Evolutionary conservation across 64 coral and sea anemone genomes (phyloP), one percentile per base, ranked within the genome.

Genomic region (Montipora capricornis): DNA sequence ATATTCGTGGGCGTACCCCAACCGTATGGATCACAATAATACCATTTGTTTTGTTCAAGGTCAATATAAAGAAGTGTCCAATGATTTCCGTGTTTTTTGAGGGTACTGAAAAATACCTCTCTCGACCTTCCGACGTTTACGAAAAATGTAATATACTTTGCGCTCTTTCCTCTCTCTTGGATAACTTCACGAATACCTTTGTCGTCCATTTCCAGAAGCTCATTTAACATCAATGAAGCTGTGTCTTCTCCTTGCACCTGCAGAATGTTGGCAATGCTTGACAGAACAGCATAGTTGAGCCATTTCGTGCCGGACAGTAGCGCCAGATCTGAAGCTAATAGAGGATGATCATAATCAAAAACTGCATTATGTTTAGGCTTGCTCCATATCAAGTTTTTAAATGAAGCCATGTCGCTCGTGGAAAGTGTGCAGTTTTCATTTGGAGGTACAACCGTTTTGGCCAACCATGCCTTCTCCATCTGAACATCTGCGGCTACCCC

Each of bases 41-140:
- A 95, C 93, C 80, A 95, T 58, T 62, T 78, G 78, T 95, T 95
- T 83, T 16, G 7, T 78, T 64, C 77, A 58, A 95, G 29, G 49
- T 90, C 93, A 50, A 90, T 83, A 22, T 89, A 95, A 19, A 95
- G 77, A 62, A 89, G 37, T 74, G 26, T 89, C 93, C 93, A 90
- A 80, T 95, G 93, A 84, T 68, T 49, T 22, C 93, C 93, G 58
- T 49, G 80, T 84, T 74, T 74, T 10, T 53, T 26, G 14, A 53
- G 90, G 10, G 5, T 84, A 44, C 61, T 52, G 50, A 92, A 49
- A 76, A 84, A 92, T 52, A 73, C 68, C 12, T 84, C 68, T 49
- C 59, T 52, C 16, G 60, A 55, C 80, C 71, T 82, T 73, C 84
- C 67, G 14, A 77, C 74, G 45, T 62, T 87, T 48, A 82, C 60